A percentile compares a stretch with the other conserved stretches of the same genome.
Evolutionary conservation across 1,140 invertebrate genomes (phyloP).

Genomic region (Platyscapa corneri): DNA sequence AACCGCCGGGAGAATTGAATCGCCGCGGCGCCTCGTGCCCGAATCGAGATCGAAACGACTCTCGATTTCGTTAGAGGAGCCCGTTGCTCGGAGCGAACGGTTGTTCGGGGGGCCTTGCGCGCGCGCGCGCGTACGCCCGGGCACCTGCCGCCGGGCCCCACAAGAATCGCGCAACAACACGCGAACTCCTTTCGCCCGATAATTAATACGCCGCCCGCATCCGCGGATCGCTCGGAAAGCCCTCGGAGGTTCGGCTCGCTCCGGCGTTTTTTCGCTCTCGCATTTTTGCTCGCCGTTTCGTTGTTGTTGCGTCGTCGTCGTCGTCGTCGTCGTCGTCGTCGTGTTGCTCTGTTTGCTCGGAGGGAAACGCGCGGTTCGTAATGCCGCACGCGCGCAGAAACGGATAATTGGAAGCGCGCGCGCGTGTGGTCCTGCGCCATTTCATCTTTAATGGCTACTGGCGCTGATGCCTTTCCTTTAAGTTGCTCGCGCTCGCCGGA

Average conservation of each 20-base stretch:
- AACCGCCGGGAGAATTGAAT: not conserved
- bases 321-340: not conserved
- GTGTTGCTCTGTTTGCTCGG: not conserved
- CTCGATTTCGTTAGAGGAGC: conserved; percentile 40
- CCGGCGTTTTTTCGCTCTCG: not conserved
- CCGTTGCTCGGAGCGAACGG: conserved; percentile 42
- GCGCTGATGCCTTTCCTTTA: not conserved
- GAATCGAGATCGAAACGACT: conserved; percentile 54
- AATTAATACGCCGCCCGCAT: not conserved
- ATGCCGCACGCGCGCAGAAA: not conserved
- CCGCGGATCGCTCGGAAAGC: not conserved
- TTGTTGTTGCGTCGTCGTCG: too few species aligned
- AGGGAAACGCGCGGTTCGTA: not conserved
- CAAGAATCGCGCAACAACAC: not conserved
- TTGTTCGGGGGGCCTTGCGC: conserved; percentile 13
- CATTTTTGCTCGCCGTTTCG: too few species aligned
- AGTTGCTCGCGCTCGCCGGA: not conserved
- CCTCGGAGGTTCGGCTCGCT: not conserved
- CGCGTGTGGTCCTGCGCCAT: not conserved
- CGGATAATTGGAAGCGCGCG: not conserved
- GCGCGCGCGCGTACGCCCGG: too few species aligned
- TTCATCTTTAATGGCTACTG: not conserved
- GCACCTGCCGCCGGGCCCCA: not conserved
- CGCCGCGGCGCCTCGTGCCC: conserved; percentile 19
- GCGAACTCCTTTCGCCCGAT: not conserved